phyloP scores from a whole-genome alignment of 2,888 invertebrate genomes.

The Cactoblastis cactorum region DNA sequence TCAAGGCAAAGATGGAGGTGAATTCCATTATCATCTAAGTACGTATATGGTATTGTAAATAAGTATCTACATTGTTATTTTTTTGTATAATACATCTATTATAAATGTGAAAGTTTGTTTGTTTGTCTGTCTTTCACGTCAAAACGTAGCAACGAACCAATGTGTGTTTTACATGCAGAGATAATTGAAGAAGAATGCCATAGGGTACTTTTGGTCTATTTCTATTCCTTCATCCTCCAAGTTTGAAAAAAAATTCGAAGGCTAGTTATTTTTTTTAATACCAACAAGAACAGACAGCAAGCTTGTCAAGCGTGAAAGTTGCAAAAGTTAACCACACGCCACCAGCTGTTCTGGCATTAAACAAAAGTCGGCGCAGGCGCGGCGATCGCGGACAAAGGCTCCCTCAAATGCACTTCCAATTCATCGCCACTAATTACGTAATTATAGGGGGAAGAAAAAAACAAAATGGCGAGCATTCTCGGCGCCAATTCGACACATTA shows the following conservation, averaged over 20 bases:
- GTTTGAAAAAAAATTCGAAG: not conserved
- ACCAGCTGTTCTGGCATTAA: conserved; percentile 64
- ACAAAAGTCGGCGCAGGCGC: conserved; percentile 55
- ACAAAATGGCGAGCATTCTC: conserved; percentile 69
- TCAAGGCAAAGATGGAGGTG: too few species aligned
- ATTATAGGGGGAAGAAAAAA: conserved; percentile 65
- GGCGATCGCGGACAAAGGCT: conserved; percentile 62
- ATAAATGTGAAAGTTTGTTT: too few species aligned
- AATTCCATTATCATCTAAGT: too few species aligned
- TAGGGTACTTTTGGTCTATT: too few species aligned
- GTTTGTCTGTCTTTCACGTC: too few species aligned
- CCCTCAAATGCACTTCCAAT: conserved; percentile 69
- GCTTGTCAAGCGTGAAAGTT: conserved; percentile 44
- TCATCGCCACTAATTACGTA: conserved; percentile 77
- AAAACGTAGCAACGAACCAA: too few species aligned
- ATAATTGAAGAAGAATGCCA: too few species aligned
- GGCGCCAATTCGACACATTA: conserved; percentile 67
- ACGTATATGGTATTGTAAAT: too few species aligned
- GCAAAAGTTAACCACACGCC: conserved; percentile 42
- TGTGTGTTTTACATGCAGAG: too few species aligned
- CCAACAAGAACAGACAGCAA: conserved; percentile 12
- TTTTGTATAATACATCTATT: too few species aligned
- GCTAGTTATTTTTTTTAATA: not conserved
- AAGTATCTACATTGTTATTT: too few species aligned
- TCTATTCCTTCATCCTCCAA: too few species aligned